Evolutionary conservation across 2,888 invertebrate species (phyloP).

Genomic region (Morinoia aosen): DNA sequence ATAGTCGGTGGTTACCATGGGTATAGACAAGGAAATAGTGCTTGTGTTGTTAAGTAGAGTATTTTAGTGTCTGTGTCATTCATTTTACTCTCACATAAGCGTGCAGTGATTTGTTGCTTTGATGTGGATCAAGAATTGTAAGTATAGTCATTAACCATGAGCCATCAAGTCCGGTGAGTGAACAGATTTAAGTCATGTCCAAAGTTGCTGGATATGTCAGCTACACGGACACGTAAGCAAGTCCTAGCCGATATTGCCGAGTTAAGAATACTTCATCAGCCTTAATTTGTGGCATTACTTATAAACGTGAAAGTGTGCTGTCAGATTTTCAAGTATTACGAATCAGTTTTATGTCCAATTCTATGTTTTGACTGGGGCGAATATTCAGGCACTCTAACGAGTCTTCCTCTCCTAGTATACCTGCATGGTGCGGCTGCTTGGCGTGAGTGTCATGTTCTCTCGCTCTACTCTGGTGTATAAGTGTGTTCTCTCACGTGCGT

Average conservation of each 20-base stretch:
- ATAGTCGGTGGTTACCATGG: not conserved
- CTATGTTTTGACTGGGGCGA: not conserved
- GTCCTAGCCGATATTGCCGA: not conserved
- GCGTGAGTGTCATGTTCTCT: not conserved
- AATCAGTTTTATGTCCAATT: not conserved
- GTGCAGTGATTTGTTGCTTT: not conserved
- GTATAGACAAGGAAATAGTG: not conserved
- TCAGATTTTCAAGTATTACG: not conserved
- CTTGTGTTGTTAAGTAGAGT: not conserved
- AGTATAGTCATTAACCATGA: not conserved
- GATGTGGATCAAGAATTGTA: not conserved
- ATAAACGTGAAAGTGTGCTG: not conserved
- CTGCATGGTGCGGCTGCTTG: not conserved
- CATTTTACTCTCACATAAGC: not conserved
- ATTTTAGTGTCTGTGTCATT: not conserved
- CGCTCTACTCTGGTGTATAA: not conserved
- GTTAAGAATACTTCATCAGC: not conserved
- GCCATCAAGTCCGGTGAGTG: no score
- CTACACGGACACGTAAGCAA: not conserved
- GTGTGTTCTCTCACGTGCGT: not conserved
- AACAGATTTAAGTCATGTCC: no score
- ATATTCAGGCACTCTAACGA: not conserved
- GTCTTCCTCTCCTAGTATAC: not conserved
- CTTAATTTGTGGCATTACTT: not conserved
- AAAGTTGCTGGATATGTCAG: not conserved